Percentiles rank a stretch among this genome's conserved stretches.
Conservation (phyloP, 2,888 invertebrate species). For the Caenorhabditis sp. region DNA sequence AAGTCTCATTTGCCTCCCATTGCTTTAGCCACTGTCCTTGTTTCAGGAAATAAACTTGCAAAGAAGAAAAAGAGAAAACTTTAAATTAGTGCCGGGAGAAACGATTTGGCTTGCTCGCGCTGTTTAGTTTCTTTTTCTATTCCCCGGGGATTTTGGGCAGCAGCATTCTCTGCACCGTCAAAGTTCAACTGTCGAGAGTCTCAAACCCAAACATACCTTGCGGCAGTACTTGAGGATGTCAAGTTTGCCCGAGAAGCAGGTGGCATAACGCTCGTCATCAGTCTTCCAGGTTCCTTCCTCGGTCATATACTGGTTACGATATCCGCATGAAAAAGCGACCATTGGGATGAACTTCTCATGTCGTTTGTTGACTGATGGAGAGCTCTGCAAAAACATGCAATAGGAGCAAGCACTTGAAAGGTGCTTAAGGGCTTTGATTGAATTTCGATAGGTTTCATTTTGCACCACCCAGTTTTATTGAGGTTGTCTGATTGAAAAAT, state of each 20-base stretch:
- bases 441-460: slow-evolving; percentile 41
- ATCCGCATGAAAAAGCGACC: slow-evolving; percentile 83
- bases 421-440: slow-evolving; percentile 49
- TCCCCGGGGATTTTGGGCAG: not conserved
- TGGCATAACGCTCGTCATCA: slow-evolving; percentile 79
- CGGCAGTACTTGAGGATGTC: slow-evolving; percentile 83
- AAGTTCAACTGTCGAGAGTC: slow-evolving; percentile 1
- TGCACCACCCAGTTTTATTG: too few species aligned
- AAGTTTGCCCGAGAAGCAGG: slow-evolving; percentile 81
- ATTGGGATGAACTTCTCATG: slow-evolving; percentile 82
- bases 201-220: slow-evolving; percentile 70
- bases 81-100: slow-evolving; percentile 22
- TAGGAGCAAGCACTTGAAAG: slow-evolving; percentile 41
- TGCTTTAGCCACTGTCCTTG: not conserved
- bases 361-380: slow-evolving; percentile 51
- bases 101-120: slow-evolving; percentile 7
- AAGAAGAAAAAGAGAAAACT: slow-evolving; percentile 23
- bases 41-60: not conserved
- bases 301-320: slow-evolving; percentile 80
- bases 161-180: not conserved
- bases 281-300: slow-evolving; percentile 80
- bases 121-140: slow-evolving; percentile 1
- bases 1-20: slow-evolving; percentile 15
- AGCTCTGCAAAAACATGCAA: slow-evolving; percentile 51
- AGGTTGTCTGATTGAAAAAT: slow-evolving; percentile 25